Evolutionary conservation across 2,888 invertebrate species (phyloP).

Genomic region (Stegana nigrithorax): DNA sequence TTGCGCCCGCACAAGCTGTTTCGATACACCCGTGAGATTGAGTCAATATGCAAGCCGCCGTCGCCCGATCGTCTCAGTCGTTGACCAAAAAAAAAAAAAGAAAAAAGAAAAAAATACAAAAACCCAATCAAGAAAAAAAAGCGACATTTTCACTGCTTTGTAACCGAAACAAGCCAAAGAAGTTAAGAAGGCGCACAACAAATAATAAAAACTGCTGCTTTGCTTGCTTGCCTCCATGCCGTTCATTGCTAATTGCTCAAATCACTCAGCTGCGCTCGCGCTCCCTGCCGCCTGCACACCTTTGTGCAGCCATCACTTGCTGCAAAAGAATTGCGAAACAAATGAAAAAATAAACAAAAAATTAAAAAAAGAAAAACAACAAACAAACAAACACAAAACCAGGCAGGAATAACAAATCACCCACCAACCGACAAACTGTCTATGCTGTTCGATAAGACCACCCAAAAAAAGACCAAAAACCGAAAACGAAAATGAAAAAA

Average conservation of each 20-base stretch:
- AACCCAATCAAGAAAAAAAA: conserved; percentile 18
- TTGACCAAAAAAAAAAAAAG: conserved; percentile 2
- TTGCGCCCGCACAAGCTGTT: conserved; percentile 13
- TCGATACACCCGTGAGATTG: neutral
- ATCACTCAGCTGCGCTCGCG: too few relatives aligned
- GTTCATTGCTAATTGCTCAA: too few relatives aligned
- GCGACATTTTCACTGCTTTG: conserved; percentile 53
- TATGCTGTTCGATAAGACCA: neutral
- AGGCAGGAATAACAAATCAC: too few relatives aligned
- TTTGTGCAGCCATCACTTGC: too few relatives aligned
- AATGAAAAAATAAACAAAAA: neutral
- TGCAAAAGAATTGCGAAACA: neutral
- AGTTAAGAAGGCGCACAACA: too few relatives aligned
- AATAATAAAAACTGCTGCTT: too few relatives aligned
- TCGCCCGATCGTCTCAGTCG: neutral
- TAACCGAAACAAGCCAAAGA: neutral
- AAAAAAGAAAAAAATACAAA: conserved; percentile 1
- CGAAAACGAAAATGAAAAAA: too few relatives aligned
- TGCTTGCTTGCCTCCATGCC: too few relatives aligned
- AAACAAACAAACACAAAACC: too few relatives aligned
- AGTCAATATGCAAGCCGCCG: conserved; percentile 18
- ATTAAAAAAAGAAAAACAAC: too few relatives aligned
- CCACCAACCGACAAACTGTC: conserved; percentile 1
- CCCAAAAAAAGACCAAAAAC: neutral
- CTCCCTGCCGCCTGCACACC: too few relatives aligned